Evolutionary conservation across 2,113 vertebrate species (phyloP).

Genomic region (Crocuta crocuta): DNA sequence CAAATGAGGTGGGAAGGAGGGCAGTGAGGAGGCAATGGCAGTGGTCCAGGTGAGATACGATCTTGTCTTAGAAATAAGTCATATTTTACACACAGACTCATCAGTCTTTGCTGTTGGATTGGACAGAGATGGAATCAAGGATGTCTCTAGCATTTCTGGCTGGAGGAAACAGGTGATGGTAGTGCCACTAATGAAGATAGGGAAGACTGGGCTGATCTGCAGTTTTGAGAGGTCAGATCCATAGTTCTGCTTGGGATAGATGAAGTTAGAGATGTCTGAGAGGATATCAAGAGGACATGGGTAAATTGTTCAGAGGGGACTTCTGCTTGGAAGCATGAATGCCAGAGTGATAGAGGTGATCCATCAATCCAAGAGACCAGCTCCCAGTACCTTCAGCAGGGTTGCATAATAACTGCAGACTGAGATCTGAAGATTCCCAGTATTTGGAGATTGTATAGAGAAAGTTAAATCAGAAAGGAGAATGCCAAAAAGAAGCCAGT

Average conservation of each 20-base stretch:
- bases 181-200: too few species aligned
- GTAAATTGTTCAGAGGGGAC: not conserved
- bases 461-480: not conserved
- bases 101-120: not conserved
- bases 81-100: not conserved
- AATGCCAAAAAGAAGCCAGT: not conserved
- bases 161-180: not conserved
- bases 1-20: not conserved
- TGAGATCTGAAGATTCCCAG: not conserved
- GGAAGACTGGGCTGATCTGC: not conserved
- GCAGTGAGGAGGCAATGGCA: not conserved
- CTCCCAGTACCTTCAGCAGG: not conserved
- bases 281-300: not conserved
- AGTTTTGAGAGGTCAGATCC: not conserved
- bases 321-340: not conserved
- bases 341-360: not conserved
- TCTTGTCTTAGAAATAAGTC: not conserved
- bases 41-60: not conserved
- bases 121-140: not conserved
- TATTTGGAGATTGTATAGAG: not conserved
- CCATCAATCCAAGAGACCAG: not conserved
- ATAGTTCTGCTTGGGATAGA: not conserved
- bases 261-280: not conserved
- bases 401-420: not conserved
- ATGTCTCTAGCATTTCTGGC: not conserved